These are phyloP conservation scores for Drosophila helvetica DNA, from an alignment of 2,888 invertebrate genomes.

Conservation along the genomic window DNA sequence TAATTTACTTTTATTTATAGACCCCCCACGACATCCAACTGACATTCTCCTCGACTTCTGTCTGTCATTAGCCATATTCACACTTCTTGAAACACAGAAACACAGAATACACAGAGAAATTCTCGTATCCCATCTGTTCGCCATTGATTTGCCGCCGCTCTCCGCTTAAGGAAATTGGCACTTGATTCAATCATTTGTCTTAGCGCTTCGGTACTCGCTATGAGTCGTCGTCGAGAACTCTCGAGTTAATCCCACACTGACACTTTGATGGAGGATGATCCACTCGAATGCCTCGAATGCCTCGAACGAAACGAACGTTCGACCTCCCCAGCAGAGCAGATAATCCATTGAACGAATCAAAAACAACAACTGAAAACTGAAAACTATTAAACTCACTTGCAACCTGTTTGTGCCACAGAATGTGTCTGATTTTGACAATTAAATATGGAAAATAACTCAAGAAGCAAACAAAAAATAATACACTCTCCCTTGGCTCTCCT, in stretches of 20 bases:
- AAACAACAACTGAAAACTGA: background rate
- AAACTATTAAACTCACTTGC: background rate
- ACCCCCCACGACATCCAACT: background rate
- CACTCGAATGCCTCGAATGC: conserved; percentile 7
- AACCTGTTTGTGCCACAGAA: conserved; percentile 17
- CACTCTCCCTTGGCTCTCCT: background rate
- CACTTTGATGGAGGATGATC: conserved; percentile 43
- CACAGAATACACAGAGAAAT: background rate
- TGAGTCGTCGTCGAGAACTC: conserved; percentile 16
- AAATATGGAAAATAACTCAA: conserved; percentile 17
- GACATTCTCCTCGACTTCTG: background rate
- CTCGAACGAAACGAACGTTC: background rate
- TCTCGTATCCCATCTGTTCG: background rate
- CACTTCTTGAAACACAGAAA: background rate
- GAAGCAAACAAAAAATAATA: background rate
- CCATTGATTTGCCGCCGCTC: background rate
- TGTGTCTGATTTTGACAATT: conserved; percentile 20
- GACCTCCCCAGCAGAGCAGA: conserved; percentile 14
- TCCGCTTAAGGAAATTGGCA: conserved; percentile 58
- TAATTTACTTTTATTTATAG: background rate
- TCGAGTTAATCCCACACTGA: conserved; percentile 36
- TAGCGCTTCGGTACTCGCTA: conserved; percentile 26
- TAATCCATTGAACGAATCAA: background rate
- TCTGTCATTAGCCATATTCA: background rate
- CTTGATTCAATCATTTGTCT: conserved; percentile 61